Conservation (phyloP, 1,140 invertebrate species). For the Hyles vespertilio region DNA sequence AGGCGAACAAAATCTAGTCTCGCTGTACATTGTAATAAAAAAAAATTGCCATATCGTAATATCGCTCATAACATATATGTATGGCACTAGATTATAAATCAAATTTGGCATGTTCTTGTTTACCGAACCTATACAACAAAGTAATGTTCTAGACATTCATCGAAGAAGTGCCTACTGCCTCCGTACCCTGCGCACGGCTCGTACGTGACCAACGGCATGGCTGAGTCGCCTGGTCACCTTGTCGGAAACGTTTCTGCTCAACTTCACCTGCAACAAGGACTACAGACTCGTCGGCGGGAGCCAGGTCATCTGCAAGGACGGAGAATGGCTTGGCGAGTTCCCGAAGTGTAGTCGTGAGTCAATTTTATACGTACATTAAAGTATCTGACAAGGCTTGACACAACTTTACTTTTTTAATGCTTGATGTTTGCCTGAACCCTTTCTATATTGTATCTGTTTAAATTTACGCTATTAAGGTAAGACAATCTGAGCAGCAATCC, state of each 20-base stretch:
- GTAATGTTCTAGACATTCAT: too few relatives aligned
- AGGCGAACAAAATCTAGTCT: too few relatives aligned
- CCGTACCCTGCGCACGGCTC: background rate
- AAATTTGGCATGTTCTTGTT: too few relatives aligned
- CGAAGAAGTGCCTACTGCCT: background rate
- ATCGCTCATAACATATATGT: too few relatives aligned
- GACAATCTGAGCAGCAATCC: too few relatives aligned
- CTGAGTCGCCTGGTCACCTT: background rate
- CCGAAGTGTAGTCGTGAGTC: background rate
- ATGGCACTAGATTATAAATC: too few relatives aligned
- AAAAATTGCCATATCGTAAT: too few relatives aligned
- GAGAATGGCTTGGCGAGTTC: background rate
- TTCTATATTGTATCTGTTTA: too few relatives aligned
- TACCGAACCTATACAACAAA: too few relatives aligned
- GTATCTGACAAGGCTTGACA: background rate
- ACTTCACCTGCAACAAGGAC: slow-evolving; percentile 4
- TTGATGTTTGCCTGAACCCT: too few relatives aligned
- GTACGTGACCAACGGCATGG: background rate
- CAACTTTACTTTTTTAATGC: background rate
- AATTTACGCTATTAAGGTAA: too few relatives aligned
- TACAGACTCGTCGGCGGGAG: background rate
- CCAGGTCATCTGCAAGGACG: background rate
- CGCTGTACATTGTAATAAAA: too few relatives aligned
- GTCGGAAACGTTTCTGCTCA: background rate
- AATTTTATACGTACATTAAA: background rate